Percentiles rank a stretch among this genome's conserved stretches.
Conservation (phyloP, 2,113 vertebrate species). For the Corythoichthys intestinalis region DNA sequence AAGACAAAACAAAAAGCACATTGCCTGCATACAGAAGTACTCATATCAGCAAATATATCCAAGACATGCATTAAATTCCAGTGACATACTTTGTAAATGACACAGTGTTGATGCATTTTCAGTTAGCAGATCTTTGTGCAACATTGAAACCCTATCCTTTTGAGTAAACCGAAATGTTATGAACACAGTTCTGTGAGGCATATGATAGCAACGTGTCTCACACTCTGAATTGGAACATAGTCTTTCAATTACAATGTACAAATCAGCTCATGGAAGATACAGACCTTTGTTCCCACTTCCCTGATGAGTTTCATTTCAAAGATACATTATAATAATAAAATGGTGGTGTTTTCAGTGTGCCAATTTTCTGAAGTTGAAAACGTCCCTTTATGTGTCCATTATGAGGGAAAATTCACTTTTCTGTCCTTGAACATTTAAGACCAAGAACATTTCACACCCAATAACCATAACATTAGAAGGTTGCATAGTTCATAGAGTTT, state of each 20-base stretch:
- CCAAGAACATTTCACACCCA: neutral
- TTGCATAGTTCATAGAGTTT: neutral
- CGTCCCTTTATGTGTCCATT: neutral
- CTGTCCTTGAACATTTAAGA: neutral
- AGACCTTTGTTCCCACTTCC: neutral
- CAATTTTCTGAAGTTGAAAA: neutral
- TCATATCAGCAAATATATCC: slow-evolving; percentile 2
- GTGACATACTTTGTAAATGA: slow-evolving; percentile 20
- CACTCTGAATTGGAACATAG: slow-evolving; percentile 10
- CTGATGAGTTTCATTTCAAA: neutral
- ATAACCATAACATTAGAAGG: neutral
- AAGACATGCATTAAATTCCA: neutral
- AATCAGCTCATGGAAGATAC: neutral
- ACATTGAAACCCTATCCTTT: slow-evolving; percentile 41
- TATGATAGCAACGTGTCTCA: slow-evolving; percentile 27
- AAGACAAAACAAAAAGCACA: slow-evolving; percentile 11
- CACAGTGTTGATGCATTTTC: slow-evolving; percentile 35
- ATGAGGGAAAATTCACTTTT: neutral
- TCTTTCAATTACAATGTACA: slow-evolving; percentile 16
- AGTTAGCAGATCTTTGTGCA: slow-evolving; percentile 47
- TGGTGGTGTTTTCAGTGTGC: neutral
- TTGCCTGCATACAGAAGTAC: neutral
- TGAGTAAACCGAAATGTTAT: slow-evolving; percentile 25
- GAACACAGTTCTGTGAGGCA: slow-evolving; percentile 15
- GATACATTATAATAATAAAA: neutral